Base-by-base conservation (phyloP, 2,113 vertebrate species). In the Notothenia rossii region DNA sequence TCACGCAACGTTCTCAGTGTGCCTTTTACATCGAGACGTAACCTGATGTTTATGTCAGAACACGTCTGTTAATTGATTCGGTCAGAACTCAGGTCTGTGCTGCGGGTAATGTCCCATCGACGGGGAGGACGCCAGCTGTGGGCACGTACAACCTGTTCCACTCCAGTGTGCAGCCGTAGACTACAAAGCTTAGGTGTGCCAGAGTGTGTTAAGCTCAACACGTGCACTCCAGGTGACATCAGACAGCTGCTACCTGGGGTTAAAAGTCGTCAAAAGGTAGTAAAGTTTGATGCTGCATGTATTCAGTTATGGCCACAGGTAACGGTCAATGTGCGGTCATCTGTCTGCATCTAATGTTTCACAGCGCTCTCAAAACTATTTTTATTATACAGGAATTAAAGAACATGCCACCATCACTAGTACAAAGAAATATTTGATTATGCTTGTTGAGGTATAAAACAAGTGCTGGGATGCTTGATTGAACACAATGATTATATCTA, bases 141-240 rank as follows among this genome's bases (percentile, higher is more conserved):
- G 88, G 83, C 87, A 90, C 71, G 62, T 81, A 86, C 54, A 86
- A 82, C 84, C 50, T 61, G 66, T 91, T 90, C 83, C 87, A 87
- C 86, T 81, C 77, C 82, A 85, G 43, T 76, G 86, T 90, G 76
- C 89, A 88, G 72, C 71, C 80, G 20, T 48, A 48, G 79, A 86
- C 77, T 68, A 66, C 58, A 75, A 86, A 81, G 80, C 79, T 68
- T 76, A 78, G 72, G 74, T 89, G 86, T 93, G 93, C 91, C 92
- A 94, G 76, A 83, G 71, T 83, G 79, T 6, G 75, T 95, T 94
- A 93, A 69, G 84, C 86, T 95, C 92, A 93, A 86, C 87, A 77
- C 80, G 22, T 76, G 25, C 70, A 84, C 90, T 88, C 79, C 90
- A 81, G 83, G 89, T 87, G 78, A 89, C 84, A 91, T 84, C 58